Base-by-base conservation (phyloP, 2,113 vertebrate species). In the Plotosus lineatus region DNA sequence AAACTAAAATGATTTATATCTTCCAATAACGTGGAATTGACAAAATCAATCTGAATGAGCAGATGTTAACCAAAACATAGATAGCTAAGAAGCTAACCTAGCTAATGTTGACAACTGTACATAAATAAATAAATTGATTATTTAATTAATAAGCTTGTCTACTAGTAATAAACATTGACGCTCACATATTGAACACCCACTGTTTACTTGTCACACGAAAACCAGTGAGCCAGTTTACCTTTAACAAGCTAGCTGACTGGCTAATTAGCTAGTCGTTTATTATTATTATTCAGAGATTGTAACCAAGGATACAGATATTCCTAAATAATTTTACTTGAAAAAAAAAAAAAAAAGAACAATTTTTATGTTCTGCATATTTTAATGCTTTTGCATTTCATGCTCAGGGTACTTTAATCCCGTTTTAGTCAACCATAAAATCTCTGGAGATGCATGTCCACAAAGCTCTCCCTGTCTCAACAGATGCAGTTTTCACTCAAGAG, bases 401-500 rank as follows among this genome's bases (percentile, higher is more conserved):
- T 36, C 28, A 51, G 28, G 31, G 69, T 51, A 36, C n/a, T 19
- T 58, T 78, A 78, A 78, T n/a, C 19, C 36, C 44, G 42, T 48
- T 65, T 23, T n/a, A 60, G 31, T 78, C 76, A 80, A 61, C 42
- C 23, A 15, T 23, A 48, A 15, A 33, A 26, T 82, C 80, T 69
- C 63, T 36, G 19, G 73, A 66, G 80, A 82, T 38, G 3, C 10
- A 11, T 23, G 36, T 58, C 46, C 46, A 36, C 46, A 51, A 21
- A 48, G 26, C 46, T 73, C 28, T 51, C 10, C 19, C 46, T 51
- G 28, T 51, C 69, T 73, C 60, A 42, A 58, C 81, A 58, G 73
- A 83, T 71, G 56, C 60, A 50, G 69, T 71, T 77, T 48, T 38
- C 61, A 79, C 78, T 80, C 85, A 92, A 88, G 89, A 86, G 85